Conservation (phyloP, 2,113 vertebrate genomes). For the Rousettus leschenaultii region DNA sequence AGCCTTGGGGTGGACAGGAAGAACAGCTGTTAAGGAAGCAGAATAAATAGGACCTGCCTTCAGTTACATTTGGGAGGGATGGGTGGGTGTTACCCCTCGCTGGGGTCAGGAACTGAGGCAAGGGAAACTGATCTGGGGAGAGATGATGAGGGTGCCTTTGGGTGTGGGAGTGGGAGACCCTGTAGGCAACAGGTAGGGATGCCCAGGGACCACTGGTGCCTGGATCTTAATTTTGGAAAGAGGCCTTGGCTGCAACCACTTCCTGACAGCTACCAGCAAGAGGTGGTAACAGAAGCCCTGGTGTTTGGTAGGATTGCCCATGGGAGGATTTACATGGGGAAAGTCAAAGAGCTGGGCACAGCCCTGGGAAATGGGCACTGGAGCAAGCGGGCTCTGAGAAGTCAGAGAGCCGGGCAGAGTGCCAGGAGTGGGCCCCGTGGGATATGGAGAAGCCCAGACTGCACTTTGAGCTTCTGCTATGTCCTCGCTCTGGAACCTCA, state of each 20-base stretch:
- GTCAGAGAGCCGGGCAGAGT: background rate
- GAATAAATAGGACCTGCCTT: accelerated
- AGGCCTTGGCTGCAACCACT: background rate
- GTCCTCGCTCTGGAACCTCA: background rate
- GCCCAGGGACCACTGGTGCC: background rate
- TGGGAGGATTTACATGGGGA: background rate
- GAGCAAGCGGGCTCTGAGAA: background rate
- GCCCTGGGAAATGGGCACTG: background rate
- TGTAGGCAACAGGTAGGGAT: background rate
- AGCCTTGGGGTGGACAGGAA: accelerated
- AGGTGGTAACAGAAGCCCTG: background rate
- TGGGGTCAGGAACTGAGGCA: too few species aligned
- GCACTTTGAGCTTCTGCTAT: background rate
- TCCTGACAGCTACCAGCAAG: background rate
- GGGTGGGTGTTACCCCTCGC: background rate
- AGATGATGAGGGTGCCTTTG: background rate
- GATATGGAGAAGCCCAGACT: background rate
- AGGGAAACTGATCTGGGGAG: background rate
- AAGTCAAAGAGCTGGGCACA: background rate
- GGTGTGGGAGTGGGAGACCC: accelerated
- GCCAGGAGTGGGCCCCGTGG: background rate
- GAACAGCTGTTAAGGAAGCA: background rate
- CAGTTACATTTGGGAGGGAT: background rate
- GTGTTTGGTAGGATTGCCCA: background rate
- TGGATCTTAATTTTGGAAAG: too few species aligned